Percentiles rank a stretch among this genome's conserved stretches.
Evolutionary conservation across 2,797 vertebrate genomes (phyloP).

Genomic region (Amblyopsis hoosieri): DNA sequence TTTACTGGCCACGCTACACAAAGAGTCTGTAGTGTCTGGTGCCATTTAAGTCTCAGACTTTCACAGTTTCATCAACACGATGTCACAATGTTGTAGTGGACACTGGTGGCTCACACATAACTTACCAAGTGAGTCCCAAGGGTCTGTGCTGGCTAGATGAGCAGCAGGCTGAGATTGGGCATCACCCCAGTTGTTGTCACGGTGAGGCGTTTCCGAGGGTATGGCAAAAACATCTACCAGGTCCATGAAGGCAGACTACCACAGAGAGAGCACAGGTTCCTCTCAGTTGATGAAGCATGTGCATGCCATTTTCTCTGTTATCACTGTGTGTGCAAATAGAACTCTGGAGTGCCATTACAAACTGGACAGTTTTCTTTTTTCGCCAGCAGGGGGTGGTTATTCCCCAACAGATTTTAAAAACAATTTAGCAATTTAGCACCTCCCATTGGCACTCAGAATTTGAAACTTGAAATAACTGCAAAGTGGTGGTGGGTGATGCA

Average conservation of each 20-base stretch:
- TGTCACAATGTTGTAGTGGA: constrained; percentile 1
- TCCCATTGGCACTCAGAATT: no score
- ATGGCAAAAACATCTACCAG: constrained; percentile 90
- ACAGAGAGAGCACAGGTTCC: constrained; percentile 26
- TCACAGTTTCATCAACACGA: constrained; percentile 1
- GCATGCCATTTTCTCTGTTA: constrained; percentile 1
- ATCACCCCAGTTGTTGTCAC: constrained; percentile 80
- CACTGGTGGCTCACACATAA: constrained; percentile 3
- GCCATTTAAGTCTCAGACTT: constrained; percentile 6
- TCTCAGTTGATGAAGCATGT: constrained; percentile 8
- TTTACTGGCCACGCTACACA: not conserved
- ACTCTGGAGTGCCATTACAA: no score
- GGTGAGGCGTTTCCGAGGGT: constrained; percentile 69
- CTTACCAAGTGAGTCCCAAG: constrained; percentile 79
- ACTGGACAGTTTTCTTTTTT: no score
- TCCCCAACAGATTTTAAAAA: no score
- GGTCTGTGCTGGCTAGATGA: constrained; percentile 52
- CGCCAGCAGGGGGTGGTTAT: no score
- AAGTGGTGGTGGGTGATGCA: no score
- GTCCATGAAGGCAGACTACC: constrained; percentile 90
- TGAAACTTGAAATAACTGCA: no score
- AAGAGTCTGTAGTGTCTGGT: not conserved
- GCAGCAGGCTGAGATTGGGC: constrained; percentile 47
- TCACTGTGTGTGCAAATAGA: not conserved
- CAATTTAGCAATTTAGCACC: no score